phyloP scores from a whole-genome alignment of 2,797 vertebrate genomes.

The Cheirogaleus major region DNA sequence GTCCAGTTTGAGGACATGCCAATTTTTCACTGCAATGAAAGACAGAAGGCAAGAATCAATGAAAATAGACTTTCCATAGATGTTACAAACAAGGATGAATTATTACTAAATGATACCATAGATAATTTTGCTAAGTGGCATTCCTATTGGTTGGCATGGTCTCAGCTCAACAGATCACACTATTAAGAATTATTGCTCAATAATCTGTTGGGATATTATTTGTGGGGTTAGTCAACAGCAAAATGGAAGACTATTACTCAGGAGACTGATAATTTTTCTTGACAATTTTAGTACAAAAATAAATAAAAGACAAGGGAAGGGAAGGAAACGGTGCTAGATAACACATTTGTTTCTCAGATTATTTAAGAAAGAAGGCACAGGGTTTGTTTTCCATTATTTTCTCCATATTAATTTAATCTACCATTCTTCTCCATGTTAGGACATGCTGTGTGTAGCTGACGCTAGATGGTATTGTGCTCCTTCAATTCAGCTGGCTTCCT shows the following conservation, averaged over 20 bases:
- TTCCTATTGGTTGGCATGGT: neutral
- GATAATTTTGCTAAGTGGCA: neutral
- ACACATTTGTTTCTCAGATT: neutral
- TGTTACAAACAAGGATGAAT: neutral
- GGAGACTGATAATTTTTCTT: neutral
- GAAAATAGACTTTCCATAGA: neutral
- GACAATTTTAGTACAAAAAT: neutral
- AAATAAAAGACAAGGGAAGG: neutral
- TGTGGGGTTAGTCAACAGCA: neutral
- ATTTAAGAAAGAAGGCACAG: neutral
- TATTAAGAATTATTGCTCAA: neutral
- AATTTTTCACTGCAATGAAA: neutral
- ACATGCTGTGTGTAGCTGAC: slow-evolving; percentile 45
- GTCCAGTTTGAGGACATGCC: neutral
- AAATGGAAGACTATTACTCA: neutral
- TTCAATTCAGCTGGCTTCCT: slow-evolving; percentile 48
- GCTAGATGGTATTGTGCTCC: slow-evolving; percentile 80
- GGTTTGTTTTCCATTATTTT: neutral
- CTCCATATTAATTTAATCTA: neutral
- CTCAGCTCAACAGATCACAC: neutral
- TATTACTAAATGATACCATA: neutral
- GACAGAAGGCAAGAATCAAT: neutral
- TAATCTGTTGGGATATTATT: neutral
- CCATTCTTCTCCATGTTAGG: neutral
- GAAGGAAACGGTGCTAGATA: neutral